Base-by-base conservation (phyloP, 2,888 invertebrate genomes). In the Amphiduros pacificus region DNA sequence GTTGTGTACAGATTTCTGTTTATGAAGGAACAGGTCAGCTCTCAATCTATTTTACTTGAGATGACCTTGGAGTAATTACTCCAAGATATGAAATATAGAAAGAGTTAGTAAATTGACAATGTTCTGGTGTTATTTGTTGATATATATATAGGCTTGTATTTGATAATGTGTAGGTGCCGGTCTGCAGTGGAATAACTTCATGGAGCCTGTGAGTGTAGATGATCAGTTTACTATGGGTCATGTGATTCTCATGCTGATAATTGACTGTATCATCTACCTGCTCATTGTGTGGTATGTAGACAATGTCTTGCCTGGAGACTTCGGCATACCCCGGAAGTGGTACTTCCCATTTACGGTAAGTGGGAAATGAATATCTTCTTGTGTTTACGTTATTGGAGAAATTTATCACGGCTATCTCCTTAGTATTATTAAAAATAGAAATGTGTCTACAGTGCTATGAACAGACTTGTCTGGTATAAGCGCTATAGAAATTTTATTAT, bases 1-100 rank as follows among this genome's bases (percentile, higher is more conserved):
- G 91, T 1, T 88, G 91, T 65, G 88, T 89, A 75, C 81, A 91
- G 6, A 86, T 93, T 49, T 80, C 91, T 14, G 87, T 88, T 75
- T 88, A 86, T 75, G 91, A 92, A 83, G 87, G 89, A 60, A 86
- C 86, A 44, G 90, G 89, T 70, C 62, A 62, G 68, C n/a, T n/a
- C n/a, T n/a, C n/a, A n/a, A n/a, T n/a, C n/a, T n/a, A n/a, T n/a
- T n/a, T n/a, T n/a, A n/a, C n/a, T n/a, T n/a, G n/a, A n/a, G n/a
- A n/a, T n/a, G n/a, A n/a, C n/a, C n/a, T n/a, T n/a, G n/a, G n/a
- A n/a, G n/a, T n/a, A n/a, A n/a, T n/a, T n/a, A n/a, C n/a, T n/a
- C n/a, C n/a, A n/a, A n/a, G n/a, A n/a, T n/a, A n/a, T n/a, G n/a
- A n/a, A n/a, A n/a, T n/a, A n/a, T n/a, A n/a, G n/a, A n/a, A n/a